phyloP scores from a whole-genome alignment of 1,140 invertebrate genomes.

The Ylistrum balloti region DNA sequence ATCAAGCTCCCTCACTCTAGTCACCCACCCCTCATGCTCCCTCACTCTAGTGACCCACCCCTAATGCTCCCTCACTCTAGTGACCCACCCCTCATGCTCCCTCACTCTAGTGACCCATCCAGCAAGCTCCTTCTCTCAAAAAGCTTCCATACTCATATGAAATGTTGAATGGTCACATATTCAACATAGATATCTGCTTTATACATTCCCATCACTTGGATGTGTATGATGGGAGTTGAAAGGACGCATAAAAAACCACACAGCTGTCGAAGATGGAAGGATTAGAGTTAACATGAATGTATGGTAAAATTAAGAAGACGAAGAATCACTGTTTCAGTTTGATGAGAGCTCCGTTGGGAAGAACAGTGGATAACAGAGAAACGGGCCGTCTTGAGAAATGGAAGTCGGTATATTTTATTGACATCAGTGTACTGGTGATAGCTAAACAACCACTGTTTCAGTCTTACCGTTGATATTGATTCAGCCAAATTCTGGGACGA shows the following conservation, averaged over 20 bases:
- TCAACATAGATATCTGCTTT: not conserved
- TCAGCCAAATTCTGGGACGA: conserved; percentile 20
- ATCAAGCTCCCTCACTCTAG: no score
- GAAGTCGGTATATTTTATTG: conserved; percentile 9
- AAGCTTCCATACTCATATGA: no score
- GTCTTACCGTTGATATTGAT: not conserved
- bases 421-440: not conserved
- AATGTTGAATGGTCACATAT: no score
- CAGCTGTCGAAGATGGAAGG: not conserved
- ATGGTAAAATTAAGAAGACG: not conserved
- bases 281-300: not conserved
- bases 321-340: not conserved
- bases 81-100: no score
- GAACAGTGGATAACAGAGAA: not conserved
- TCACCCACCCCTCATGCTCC: no score
- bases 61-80: no score
- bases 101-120: no score
- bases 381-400: not conserved
- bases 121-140: no score
- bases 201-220: not conserved
- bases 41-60: no score
- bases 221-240: not conserved
- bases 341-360: not conserved
- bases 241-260: not conserved
- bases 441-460: conserved; percentile 21